Evolutionary conservation across 2,888 invertebrate species (phyloP).

Genomic region (Dorcus parallelipipedus): DNA sequence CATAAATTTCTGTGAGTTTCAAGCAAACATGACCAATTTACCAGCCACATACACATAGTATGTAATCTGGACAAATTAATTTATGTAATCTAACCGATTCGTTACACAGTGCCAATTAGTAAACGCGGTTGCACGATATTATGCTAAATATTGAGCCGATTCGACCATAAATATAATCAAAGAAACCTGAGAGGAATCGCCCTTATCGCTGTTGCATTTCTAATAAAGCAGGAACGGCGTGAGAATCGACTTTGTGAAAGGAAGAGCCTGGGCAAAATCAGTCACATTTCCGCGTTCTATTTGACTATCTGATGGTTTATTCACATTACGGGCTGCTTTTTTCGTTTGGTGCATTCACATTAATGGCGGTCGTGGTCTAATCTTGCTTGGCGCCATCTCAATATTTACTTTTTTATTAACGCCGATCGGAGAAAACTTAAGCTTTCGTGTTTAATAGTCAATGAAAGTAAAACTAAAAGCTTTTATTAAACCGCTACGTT

Average conservation of each 20-base stretch:
- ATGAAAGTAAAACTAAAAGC: too few relatives aligned
- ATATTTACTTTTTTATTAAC: too few relatives aligned
- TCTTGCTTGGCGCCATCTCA: too few relatives aligned
- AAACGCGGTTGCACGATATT: constrained; percentile 5
- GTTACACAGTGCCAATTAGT: constrained; percentile 16
- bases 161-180: constrained; percentile 17
- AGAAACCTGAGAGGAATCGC: constrained; percentile 9
- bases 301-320: constrained; percentile 8
- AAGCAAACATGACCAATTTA: too few relatives aligned
- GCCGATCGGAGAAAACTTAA: too few relatives aligned
- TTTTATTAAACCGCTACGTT: too few relatives aligned
- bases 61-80: constrained; percentile 13
- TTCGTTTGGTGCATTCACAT: background rate
- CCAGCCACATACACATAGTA: too few relatives aligned
- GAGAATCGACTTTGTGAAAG: constrained; percentile 18
- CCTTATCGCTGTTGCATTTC: constrained; percentile 13
- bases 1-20: too few relatives aligned
- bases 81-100: constrained; percentile 19
- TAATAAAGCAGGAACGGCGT: constrained; percentile 12
- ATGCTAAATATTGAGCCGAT: constrained; percentile 9
- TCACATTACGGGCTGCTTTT: background rate
- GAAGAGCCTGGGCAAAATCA: constrained; percentile 12
- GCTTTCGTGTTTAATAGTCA: too few relatives aligned
- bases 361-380: too few relatives aligned
- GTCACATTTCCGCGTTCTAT: constrained; percentile 15